These are phyloP conservation scores for Vanacampus margaritifer DNA, from an alignment of 2,113 vertebrate genomes.

Conservation along the genomic window DNA sequence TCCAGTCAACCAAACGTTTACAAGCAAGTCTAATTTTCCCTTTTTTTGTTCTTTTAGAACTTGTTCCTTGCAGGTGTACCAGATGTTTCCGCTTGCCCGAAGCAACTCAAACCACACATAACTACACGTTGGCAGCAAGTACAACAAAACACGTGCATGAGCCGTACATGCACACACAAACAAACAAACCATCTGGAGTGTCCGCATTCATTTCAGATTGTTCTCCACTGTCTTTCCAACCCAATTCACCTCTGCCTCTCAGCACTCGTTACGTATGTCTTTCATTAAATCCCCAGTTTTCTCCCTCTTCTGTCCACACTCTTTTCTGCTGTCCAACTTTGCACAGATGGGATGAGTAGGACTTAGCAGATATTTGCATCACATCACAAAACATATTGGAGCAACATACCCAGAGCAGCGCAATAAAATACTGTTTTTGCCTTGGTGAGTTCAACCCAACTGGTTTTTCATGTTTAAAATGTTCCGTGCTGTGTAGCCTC, in stretches of 20 bases:
- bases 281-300: conserved; percentile 42
- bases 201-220: conserved; percentile 65
- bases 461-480: conserved; percentile 9
- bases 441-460: background rate
- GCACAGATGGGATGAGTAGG: conserved; percentile 58
- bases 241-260: conserved; percentile 60
- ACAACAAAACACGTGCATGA: background rate
- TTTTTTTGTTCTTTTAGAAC: conserved; percentile 8
- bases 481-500: background rate
- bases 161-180: conserved; percentile 17
- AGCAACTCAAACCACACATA: conserved; percentile 31
- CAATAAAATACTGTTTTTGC: conserved; percentile 20
- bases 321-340: conserved; percentile 25
- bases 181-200: conserved; percentile 64
- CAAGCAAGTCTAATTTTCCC: background rate
- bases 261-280: conserved; percentile 48
- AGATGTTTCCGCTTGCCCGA: conserved; percentile 54
- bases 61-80: conserved; percentile 24
- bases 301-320: conserved; percentile 32
- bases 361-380: conserved; percentile 45
- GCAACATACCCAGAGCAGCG: conserved; percentile 36
- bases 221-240: conserved; percentile 60
- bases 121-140: conserved; percentile 28
- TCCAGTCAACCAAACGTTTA: background rate
- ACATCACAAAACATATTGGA: conserved; percentile 42